Percentiles rank a stretch among this genome's conserved stretches.
These are phyloP conservation scores for Pyrrhia umbra DNA, from an alignment of 2,888 invertebrate species.

Conservation along the genomic window DNA sequence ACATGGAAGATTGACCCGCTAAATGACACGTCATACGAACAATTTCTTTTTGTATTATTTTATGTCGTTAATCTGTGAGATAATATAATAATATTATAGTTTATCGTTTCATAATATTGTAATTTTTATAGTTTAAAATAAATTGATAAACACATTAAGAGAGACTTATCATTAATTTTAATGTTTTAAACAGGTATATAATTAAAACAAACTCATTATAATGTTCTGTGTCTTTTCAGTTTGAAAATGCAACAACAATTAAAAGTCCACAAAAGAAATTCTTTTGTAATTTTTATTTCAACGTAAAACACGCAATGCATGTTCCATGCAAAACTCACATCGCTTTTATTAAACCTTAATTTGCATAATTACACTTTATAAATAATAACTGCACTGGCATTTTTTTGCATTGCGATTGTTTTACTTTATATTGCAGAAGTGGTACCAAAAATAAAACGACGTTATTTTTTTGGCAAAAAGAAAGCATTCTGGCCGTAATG, in stretches of 20 bases:
- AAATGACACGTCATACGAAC: conserved; percentile 25
- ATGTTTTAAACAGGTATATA: neutral
- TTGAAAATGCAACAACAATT: conserved; percentile 14
- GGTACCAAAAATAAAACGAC: neutral
- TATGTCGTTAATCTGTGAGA: neutral
- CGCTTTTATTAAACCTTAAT: conserved; percentile 35
- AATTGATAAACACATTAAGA: no score
- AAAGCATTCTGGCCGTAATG: no score
- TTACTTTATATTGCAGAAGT: neutral
- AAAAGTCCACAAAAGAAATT: conserved; percentile 10
- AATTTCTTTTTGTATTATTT: neutral
- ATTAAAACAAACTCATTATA: neutral
- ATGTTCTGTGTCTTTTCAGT: neutral
- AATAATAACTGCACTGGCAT: conserved; percentile 23
- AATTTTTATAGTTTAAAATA: no score
- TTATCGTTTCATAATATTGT: no score
- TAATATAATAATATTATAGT: no score
- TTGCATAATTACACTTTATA: conserved; percentile 55
- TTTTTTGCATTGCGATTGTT: conserved; percentile 13
- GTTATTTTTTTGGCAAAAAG: no score
- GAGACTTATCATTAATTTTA: neutral
- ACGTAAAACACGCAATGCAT: conserved; percentile 38
- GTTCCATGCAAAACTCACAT: conserved; percentile 40
- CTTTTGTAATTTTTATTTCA: conserved; percentile 28
- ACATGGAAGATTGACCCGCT: conserved; percentile 32